These are phyloP conservation scores for Diacarnus erythraeanus DNA, from an alignment of 37 sponge, comb jelly and placozoan genomes.

Conservation along the genomic window DNA sequence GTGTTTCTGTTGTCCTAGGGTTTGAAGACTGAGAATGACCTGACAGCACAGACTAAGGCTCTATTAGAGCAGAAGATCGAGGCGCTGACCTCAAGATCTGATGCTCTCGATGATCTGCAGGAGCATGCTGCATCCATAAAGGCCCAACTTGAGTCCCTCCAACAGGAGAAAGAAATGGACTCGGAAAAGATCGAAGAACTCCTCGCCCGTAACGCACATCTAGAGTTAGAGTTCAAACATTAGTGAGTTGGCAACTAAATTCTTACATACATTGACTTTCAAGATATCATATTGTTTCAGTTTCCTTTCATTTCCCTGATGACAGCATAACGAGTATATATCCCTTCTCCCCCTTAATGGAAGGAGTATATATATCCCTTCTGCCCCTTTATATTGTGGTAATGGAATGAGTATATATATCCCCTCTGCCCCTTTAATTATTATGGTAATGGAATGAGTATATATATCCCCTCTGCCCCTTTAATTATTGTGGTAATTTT, in stretches of 20 bases:
- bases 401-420: too few relatives aligned
- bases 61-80: constrained; percentile 85
- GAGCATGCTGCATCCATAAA: constrained; percentile 53
- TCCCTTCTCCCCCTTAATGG: too few relatives aligned
- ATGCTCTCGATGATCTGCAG: constrained; percentile 64
- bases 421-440: too few relatives aligned
- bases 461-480: background rate
- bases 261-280: too few relatives aligned
- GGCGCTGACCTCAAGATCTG: constrained; percentile 43
- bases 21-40: constrained; percentile 73
- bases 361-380: too few relatives aligned
- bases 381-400: too few relatives aligned
- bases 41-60: constrained; percentile 83
- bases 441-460: too few relatives aligned
- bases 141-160: constrained; percentile 71
- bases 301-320: too few relatives aligned
- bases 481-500: background rate
- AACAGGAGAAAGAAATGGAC: constrained; percentile 84
- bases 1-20: constrained; percentile 33
- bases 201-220: constrained; percentile 51
- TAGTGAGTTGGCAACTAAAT: too few relatives aligned
- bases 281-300: too few relatives aligned
- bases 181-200: constrained; percentile 73
- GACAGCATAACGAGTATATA: too few relatives aligned
- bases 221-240: constrained; percentile 72